These are phyloP conservation scores for Bubo scandiacus DNA, from an alignment of 2,113 vertebrate genomes.

Conservation along the genomic window DNA sequence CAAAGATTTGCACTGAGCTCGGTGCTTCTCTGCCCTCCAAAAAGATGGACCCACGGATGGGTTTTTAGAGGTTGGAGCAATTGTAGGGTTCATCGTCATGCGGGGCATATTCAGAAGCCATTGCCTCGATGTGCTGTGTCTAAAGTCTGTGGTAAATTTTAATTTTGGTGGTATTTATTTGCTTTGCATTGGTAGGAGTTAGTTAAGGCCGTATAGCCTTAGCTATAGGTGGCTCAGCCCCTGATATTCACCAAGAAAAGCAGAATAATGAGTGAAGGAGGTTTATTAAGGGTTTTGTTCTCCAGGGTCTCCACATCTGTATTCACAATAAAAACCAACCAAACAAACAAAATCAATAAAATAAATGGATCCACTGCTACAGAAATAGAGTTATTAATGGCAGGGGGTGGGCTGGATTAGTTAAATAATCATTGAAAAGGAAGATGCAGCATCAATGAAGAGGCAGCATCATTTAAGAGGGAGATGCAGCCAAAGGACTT, in stretches of 20 bases:
- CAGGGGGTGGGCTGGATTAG: background rate
- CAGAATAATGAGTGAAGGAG: background rate
- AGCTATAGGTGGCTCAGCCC: background rate
- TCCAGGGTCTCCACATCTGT: background rate
- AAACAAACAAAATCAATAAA: background rate
- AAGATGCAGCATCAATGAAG: background rate
- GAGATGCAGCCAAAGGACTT: background rate
- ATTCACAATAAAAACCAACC: background rate
- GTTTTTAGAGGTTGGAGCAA: background rate
- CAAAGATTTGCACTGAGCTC: background rate
- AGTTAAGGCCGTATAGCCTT: too few species aligned
- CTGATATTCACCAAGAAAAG: background rate
- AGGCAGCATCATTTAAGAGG: background rate
- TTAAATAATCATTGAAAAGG: background rate
- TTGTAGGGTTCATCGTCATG: background rate
- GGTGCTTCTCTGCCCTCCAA: background rate
- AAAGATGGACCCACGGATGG: background rate
- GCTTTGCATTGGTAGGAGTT: background rate
- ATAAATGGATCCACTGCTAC: background rate
- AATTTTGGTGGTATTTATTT: background rate
- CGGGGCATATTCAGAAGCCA: accelerated
- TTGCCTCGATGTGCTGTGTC: background rate
- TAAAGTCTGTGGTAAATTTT: background rate
- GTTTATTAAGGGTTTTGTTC: background rate
- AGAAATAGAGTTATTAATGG: background rate